These are phyloP conservation scores for Mizuhopecten yessoensis DNA, from an alignment of 1,140 invertebrate genomes.

Conservation along the genomic window DNA sequence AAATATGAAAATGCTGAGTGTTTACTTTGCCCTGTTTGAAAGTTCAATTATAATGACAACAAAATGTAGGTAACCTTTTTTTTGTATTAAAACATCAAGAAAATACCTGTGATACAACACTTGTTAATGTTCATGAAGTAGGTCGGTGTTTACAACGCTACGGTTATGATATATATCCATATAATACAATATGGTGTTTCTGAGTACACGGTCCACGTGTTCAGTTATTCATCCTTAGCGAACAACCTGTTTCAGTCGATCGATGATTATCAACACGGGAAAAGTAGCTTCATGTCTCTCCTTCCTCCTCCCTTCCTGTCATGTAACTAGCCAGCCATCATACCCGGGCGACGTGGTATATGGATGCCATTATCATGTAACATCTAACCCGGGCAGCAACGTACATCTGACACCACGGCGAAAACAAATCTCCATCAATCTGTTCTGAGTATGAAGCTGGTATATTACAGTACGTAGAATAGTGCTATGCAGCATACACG, in stretches of 20 bases:
- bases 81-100: too few species aligned
- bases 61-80: too few species aligned
- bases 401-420: neutral
- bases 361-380: neutral
- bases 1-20: too few species aligned
- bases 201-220: slow-evolving; percentile 31
- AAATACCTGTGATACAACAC: too few species aligned
- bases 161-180: neutral
- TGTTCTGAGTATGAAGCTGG: neutral
- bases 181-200: neutral
- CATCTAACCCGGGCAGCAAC: neutral
- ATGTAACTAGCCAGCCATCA: neutral
- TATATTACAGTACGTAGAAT: neutral
- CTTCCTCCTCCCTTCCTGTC: neutral
- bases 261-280: neutral
- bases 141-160: too few species aligned
- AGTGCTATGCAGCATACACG: neutral
- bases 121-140: too few species aligned
- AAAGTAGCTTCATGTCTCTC: neutral
- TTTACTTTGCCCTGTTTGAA: too few species aligned
- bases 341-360: neutral
- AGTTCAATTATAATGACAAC: too few species aligned
- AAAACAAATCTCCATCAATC: neutral
- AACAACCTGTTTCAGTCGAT: neutral
- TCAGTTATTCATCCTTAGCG: neutral